Percentiles rank a stretch among this genome's conserved stretches.
These are phyloP conservation scores for Corvus cornix DNA, from an alignment of 2,113 vertebrate genomes.

Conservation along the genomic window DNA sequence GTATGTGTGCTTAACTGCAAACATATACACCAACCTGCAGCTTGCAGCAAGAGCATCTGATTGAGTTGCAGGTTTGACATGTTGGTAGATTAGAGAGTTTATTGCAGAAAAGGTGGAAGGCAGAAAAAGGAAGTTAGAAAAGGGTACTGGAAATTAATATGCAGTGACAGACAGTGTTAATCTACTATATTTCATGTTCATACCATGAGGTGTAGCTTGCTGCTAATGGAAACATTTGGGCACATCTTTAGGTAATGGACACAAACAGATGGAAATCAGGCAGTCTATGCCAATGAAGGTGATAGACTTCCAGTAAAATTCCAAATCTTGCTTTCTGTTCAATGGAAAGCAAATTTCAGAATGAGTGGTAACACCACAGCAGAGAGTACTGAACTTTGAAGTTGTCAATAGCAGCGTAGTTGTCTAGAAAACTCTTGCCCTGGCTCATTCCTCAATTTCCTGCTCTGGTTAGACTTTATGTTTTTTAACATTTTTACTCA, in stretches of 20 bases:
- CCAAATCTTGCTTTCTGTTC: not conserved
- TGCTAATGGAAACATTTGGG: not conserved
- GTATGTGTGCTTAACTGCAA: not conserved
- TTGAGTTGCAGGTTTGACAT: not conserved
- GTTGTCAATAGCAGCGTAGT: not conserved
- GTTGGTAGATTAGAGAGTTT: not conserved
- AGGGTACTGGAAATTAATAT: not conserved
- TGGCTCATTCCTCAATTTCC: not conserved
- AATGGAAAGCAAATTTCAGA: not conserved
- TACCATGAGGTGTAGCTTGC: not conserved
- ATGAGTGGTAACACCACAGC: not conserved
- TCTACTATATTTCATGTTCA: not conserved
- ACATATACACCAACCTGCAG: not conserved
- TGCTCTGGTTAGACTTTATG: not conserved
- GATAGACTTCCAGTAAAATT: not conserved
- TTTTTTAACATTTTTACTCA: not conserved
- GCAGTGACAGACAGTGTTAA: not conserved
- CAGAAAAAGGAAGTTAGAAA: not conserved
- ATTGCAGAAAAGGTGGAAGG: not conserved
- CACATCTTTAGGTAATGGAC: not conserved
- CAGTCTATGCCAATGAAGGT: not conserved
- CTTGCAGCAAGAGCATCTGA: not conserved
- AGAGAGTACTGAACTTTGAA: not conserved
- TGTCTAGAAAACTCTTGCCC: not conserved
- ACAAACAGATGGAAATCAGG: not conserved